These are phyloP conservation scores for Liparis tanakae DNA, from an alignment of 2,797 vertebrate species.

Conservation along the genomic window DNA sequence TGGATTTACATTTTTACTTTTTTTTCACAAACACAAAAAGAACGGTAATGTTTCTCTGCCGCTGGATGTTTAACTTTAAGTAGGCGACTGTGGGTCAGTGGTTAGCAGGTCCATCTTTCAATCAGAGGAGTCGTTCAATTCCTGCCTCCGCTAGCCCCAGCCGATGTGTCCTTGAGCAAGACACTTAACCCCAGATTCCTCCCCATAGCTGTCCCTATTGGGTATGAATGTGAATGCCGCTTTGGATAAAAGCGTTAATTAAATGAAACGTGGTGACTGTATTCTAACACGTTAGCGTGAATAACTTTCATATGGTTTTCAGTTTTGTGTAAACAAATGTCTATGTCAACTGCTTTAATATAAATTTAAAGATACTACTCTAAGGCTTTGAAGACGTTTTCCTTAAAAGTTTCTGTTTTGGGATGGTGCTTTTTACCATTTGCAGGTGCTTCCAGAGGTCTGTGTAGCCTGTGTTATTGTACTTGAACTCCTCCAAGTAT, in stretches of 20 bases:
- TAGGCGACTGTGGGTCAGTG: too few relatives aligned
- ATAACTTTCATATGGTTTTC: not conserved
- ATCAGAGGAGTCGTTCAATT: too few relatives aligned
- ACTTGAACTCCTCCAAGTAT: conserved; percentile 84
- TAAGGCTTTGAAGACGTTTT: not conserved
- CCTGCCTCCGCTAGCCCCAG: too few relatives aligned
- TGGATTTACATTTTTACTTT: not conserved
- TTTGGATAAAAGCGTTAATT: too few relatives aligned
- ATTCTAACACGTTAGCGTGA: not conserved
- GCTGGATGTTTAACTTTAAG: not conserved
- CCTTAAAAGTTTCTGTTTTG: too few relatives aligned
- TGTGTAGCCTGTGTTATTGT: conserved; percentile 81
- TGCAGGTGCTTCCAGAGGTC: conserved; percentile 90
- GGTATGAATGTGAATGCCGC: too few relatives aligned
- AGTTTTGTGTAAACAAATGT: not conserved
- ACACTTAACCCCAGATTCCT: too few relatives aligned
- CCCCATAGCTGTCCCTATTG: too few relatives aligned
- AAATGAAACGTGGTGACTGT: too few relatives aligned
- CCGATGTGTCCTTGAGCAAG: too few relatives aligned
- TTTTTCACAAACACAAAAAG: not conserved
- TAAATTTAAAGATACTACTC: not conserved
- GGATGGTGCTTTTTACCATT: conserved; percentile 52
- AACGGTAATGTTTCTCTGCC: not conserved
- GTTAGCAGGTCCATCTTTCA: too few relatives aligned
- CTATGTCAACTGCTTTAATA: not conserved